Evolutionary conservation across 2,888 invertebrate genomes (phyloP).

Genomic region (Zeuzera pyrina): DNA sequence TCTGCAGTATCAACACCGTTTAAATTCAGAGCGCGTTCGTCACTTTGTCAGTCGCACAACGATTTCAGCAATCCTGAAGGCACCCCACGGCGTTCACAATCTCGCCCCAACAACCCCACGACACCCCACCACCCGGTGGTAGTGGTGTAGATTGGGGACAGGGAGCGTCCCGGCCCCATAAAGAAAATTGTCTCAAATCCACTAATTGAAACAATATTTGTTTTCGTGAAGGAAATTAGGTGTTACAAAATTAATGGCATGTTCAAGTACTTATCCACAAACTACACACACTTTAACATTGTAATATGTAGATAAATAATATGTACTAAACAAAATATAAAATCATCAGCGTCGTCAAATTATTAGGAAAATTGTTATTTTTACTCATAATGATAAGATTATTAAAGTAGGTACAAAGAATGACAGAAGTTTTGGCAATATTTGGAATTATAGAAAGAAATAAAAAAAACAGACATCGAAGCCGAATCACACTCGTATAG

Average conservation of each 20-base stretch:
- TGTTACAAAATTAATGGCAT: too few relatives aligned
- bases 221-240: constrained; percentile 17
- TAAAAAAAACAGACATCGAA: too few relatives aligned
- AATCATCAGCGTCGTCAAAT: too few relatives aligned
- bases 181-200: constrained; percentile 63
- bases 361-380: background rate
- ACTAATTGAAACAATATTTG: constrained; percentile 64
- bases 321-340: too few relatives aligned
- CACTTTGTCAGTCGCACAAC: constrained; percentile 35
- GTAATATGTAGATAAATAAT: too few relatives aligned
- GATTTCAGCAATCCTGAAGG: constrained; percentile 38
- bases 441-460: too few relatives aligned
- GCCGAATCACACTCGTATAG: too few relatives aligned
- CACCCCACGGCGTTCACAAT: constrained; percentile 24
- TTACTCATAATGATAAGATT: background rate
- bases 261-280: too few relatives aligned
- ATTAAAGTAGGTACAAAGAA: background rate
- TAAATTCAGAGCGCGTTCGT: constrained; percentile 38
- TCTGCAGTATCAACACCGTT: too few relatives aligned
- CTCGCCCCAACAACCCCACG: constrained; percentile 36
- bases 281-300: too few relatives aligned
- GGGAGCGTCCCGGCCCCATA: constrained; percentile 62
- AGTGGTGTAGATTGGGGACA: constrained; percentile 56
- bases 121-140: constrained; percentile 52
- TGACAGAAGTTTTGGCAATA: too few relatives aligned